Conservation (phyloP, 2,113 vertebrate genomes). For the Azemiops feae region DNA sequence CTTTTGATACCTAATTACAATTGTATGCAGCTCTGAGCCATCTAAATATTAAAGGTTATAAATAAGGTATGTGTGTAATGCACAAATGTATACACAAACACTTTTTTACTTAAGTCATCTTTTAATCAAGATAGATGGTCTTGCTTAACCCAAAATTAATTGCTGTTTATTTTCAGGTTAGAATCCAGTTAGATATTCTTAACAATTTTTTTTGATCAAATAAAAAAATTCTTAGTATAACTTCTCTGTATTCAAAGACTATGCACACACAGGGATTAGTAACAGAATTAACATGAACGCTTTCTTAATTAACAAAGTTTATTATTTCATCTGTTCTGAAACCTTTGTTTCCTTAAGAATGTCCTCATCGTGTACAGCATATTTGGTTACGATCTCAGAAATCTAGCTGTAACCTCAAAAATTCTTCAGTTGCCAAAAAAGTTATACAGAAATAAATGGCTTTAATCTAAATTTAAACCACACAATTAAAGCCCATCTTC, state of each 20-base stretch:
- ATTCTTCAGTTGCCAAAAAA: neutral
- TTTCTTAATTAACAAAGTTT: neutral
- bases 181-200: neutral
- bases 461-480: neutral
- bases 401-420: neutral
- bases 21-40: neutral
- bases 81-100: neutral
- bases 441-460: neutral
- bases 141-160: neutral
- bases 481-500: neutral
- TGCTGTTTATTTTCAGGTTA: neutral
- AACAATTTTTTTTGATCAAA: neutral
- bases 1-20: neutral
- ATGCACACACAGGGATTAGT: neutral
- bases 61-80: neutral
- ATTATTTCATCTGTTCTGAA: accelerated
- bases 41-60: accelerated
- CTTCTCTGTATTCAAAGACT: neutral
- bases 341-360: neutral
- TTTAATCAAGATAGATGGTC: neutral
- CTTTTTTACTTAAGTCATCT: neutral
- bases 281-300: neutral
- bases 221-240: neutral
- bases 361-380: neutral
- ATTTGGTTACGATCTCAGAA: neutral